Percentiles rank a stretch among this genome's conserved stretches.
Evolutionary conservation across 2,888 invertebrate species (phyloP).

Genomic region (Neuroscelio doddi): DNA sequence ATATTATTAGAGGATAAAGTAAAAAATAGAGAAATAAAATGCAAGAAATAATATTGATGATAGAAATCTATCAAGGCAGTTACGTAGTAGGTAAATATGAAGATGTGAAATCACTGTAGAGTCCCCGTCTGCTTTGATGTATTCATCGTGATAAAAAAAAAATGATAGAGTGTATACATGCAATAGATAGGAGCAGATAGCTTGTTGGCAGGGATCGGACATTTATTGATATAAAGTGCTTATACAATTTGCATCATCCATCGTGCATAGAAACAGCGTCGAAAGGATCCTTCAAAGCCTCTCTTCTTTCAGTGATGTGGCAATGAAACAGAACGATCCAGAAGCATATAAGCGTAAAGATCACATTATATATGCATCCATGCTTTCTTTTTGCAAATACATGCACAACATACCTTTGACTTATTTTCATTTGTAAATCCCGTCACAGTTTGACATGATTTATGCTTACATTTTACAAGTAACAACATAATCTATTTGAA

Average conservation of each 20-base stretch:
- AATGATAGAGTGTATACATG: conserved; percentile 1
- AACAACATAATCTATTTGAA: too few species aligned
- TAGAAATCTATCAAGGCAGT: neutral
- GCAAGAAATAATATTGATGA: conserved; percentile 4
- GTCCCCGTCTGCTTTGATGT: conserved; percentile 1
- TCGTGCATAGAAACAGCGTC: neutral
- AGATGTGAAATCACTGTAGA: conserved; percentile 1
- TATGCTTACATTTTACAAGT: neutral
- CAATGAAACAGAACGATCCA: conserved; percentile 1
- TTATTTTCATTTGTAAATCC: neutral
- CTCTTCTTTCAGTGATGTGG: neutral
- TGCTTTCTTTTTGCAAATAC: neutral
- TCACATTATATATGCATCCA: neutral
- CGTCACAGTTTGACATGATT: neutral
- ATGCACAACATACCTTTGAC: neutral
- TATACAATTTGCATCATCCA: conserved; percentile 2
- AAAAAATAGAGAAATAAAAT: neutral
- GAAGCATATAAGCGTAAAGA: conserved; percentile 3
- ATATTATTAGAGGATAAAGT: neutral
- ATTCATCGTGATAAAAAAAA: conserved; percentile 2
- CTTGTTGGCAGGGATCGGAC: conserved; percentile 2
- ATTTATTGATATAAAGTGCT: conserved; percentile 8
- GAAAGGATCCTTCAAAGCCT: neutral
- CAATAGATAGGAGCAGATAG: neutral
- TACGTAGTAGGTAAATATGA: conserved; percentile 1